phyloP scores from a whole-genome alignment of 2,888 invertebrate genomes.

The Andricus curvator region DNA sequence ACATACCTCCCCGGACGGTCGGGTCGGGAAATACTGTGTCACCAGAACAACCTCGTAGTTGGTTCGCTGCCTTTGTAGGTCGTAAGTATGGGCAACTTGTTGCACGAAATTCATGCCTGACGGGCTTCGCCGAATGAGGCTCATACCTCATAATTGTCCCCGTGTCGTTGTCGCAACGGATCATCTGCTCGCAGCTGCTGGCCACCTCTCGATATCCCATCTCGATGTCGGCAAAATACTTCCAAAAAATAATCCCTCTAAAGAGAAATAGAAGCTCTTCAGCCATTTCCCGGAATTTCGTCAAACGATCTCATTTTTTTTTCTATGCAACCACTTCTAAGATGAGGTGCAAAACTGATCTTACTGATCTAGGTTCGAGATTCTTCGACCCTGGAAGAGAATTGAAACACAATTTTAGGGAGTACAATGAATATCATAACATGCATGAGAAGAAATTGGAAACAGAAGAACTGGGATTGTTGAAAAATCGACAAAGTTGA shows the following conservation, averaged over 20 bases:
- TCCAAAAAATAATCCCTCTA: conserved; percentile 31
- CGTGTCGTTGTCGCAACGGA: conserved; percentile 67
- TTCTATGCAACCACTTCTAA: background rate
- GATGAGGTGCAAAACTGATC: background rate
- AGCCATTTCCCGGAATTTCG: conserved; percentile 25
- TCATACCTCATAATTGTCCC: conserved; percentile 61
- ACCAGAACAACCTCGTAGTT: conserved; percentile 50
- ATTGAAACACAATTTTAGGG: background rate
- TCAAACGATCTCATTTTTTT: conserved; percentile 18
- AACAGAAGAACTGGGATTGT: no score
- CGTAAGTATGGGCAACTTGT: conserved; percentile 67
- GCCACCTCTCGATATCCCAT: conserved; percentile 49
- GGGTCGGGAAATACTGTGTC: conserved; percentile 42
- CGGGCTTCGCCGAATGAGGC: conserved; percentile 58
- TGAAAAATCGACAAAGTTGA: no score
- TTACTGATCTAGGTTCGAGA: background rate
- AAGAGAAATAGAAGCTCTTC: conserved; percentile 20
- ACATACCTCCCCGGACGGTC: conserved; percentile 43
- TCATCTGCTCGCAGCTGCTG: conserved; percentile 67
- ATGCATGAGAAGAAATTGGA: no score
- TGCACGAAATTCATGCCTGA: conserved; percentile 70
- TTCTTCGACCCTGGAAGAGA: background rate
- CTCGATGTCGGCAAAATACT: conserved; percentile 38
- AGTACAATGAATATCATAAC: no score
- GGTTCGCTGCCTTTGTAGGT: conserved; percentile 58